Conservation (phyloP, 2,113 vertebrate genomes). For the Synchiropus splendidus region DNA sequence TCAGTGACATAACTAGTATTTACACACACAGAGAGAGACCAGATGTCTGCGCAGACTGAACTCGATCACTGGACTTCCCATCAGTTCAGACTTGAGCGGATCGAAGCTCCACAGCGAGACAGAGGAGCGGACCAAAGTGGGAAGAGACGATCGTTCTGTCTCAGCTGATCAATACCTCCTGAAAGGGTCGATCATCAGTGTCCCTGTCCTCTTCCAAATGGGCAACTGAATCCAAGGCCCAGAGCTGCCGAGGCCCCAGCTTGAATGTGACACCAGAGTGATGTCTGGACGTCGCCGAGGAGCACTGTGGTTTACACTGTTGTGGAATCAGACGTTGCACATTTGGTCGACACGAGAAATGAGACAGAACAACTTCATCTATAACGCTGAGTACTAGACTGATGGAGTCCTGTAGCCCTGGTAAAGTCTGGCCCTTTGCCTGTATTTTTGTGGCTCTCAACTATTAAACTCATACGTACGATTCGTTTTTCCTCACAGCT, state of each 20-base stretch:
- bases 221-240: conserved; percentile 29
- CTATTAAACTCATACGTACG: no score
- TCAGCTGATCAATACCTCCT: conserved; percentile 44
- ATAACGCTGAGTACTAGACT: no score
- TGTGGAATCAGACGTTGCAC: no score
- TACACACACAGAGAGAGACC: neutral
- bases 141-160: conserved; percentile 36
- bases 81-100: conserved; percentile 22
- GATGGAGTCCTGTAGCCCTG: no score
- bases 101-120: conserved; percentile 1
- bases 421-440: no score
- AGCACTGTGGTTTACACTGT: neutral
- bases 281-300: no score
- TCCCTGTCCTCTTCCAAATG: conserved; percentile 20
- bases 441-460: no score
- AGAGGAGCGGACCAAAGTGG: conserved; percentile 20
- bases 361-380: no score
- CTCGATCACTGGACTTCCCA: conserved; percentile 16
- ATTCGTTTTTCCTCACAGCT: no score
- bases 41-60: neutral
- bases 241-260: conserved; percentile 11
- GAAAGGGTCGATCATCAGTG: conserved; percentile 32
- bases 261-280: conserved; percentile 1
- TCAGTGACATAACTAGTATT: no score
- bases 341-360: no score